phyloP scores from a whole-genome alignment of 2,113 vertebrate species.

The Rattus norvegicus region GRCr8 NC_086039.1:150392501-150393000 shows the following conservation, averaged over 20 bases:
- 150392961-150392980: neutral
- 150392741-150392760: conserved; percentile 28
- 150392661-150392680: neutral
- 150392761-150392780: neutral
- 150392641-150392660: neutral
- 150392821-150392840: neutral
- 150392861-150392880: neutral
- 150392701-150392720: neutral
- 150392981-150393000: neutral
- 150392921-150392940: neutral
- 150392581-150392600: neutral
- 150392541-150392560: neutral
- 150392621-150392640: neutral
- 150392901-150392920: neutral
- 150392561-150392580: neutral
- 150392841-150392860: neutral
- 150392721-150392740: neutral
- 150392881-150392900: neutral
- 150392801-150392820: neutral
- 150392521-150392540: neutral
- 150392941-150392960: neutral
- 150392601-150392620: neutral
- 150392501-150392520: neutral
- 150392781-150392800: neutral
- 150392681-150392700: neutral